Base-by-base conservation (phyloP, 2,888 invertebrate genomes). In the Leptopilina drosophilae region DNA sequence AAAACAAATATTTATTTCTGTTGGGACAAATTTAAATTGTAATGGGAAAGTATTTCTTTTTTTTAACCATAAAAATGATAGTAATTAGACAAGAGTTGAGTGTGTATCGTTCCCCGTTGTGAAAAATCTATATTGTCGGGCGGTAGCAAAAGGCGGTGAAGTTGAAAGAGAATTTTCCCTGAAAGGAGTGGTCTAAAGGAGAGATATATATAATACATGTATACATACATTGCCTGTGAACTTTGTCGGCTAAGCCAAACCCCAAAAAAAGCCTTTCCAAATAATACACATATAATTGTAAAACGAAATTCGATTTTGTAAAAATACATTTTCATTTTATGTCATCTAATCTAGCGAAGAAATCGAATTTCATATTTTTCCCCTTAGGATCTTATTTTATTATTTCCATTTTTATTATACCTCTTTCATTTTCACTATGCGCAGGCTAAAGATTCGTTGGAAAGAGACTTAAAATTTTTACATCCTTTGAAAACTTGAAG, bases 101-200 rank as follows among this genome's bases (percentile, higher is more conserved):
- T 42, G 14, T 56, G 56, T 73, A 53, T 9, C 33, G 56, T 42
- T 6, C n/a, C 56, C 56, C 26, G 14, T 40, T 49, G 56, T 56
- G 56, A 73, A 73, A 73, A 73, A 73, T 73, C n/a, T 40, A 33
- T 56, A 33, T n/a, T 56, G 56, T 33, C 56, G 33, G n/a, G 26
- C 11, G 64, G 64, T 40, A 56, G 56, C 73, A 89, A 89, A 49
- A 87, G 88, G 90, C 91, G 91, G 91, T 87, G 84, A 49, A 90
- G 86, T 90, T 91, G 86, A 91, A 91, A 91, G 89, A 87, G 85
- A 86, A 88, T 89, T 89, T 87, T 86, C 87, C 87, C 86, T 90
- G 88, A 91, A 91, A 91, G 90, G 90, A 91, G 89, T 90, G 85
- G 87, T 86, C 84, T 86, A 81, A 77, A 77, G 78, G 84, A 87